Percentiles rank a stretch among this genome's conserved stretches.
Evolutionary conservation across 2,888 invertebrate genomes (phyloP).

Genomic region (Euclidia mi): DNA sequence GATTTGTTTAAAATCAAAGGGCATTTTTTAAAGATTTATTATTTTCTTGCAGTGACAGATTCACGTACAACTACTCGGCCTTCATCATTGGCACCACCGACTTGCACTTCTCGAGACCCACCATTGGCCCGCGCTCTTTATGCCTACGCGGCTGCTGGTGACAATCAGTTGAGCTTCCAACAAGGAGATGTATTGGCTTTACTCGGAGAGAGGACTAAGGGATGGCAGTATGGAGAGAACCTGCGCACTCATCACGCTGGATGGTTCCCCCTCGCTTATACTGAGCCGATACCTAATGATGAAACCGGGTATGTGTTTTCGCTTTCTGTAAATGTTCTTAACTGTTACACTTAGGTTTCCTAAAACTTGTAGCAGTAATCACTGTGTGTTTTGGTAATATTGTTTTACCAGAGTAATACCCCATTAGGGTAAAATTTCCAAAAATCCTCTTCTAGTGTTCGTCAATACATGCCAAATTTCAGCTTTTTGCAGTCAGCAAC

Average conservation of each 20-base stretch:
- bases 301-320: slow-evolving; percentile 88
- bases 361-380: no score
- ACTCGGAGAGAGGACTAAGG: slow-evolving; percentile 97
- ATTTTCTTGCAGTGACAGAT: slow-evolving; percentile 67
- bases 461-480: no score
- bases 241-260: slow-evolving; percentile 97
- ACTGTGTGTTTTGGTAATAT: no score
- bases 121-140: slow-evolving; percentile 96
- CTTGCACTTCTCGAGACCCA: slow-evolving; percentile 91
- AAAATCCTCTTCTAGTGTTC: no score
- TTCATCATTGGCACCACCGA: slow-evolving; percentile 91
- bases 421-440: no score
- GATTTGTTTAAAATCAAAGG: background rate
- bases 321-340: background rate
- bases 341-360: no score
- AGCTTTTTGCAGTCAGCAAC: no score
- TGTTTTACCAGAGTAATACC: no score
- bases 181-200: slow-evolving; percentile 97
- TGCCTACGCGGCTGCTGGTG: slow-evolving; percentile 96
- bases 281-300: slow-evolving; percentile 94
- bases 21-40: background rate
- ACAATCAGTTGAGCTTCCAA: slow-evolving; percentile 97
- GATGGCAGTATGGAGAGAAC: slow-evolving; percentile 99
- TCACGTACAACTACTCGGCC: slow-evolving; percentile 88
- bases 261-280: slow-evolving; percentile 99